phyloP scores from a whole-genome alignment of 2,888 invertebrate genomes.

The Epinotia bilunana region DNA sequence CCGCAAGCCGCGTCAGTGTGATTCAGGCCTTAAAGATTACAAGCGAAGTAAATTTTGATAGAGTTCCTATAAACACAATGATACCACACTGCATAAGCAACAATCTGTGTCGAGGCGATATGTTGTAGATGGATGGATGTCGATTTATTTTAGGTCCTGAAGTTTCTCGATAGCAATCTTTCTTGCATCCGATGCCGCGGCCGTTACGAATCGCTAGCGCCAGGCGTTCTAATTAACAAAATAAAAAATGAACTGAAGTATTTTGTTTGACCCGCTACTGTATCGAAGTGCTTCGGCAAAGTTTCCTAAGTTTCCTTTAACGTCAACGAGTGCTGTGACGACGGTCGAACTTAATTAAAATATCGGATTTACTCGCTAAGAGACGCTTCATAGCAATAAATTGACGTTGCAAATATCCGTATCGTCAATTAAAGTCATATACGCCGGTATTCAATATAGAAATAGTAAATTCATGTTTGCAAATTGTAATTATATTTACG shows the following conservation, averaged over 20 bases:
- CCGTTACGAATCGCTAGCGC: neutral
- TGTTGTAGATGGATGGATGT: neutral
- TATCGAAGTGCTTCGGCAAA: slow-evolving; percentile 43
- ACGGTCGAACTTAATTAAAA: slow-evolving; percentile 62
- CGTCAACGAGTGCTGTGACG: slow-evolving; percentile 47
- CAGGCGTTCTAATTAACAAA: slow-evolving; percentile 20
- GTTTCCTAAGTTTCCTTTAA: slow-evolving; percentile 49
- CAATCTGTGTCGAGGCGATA: too few relatives aligned
- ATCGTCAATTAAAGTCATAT: slow-evolving; percentile 7
- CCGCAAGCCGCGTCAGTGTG: too few relatives aligned
- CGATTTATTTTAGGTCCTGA: slow-evolving; percentile 22
- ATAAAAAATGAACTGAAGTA: slow-evolving; percentile 16
- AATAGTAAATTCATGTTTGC: too few relatives aligned
- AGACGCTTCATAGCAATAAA: slow-evolving; percentile 27
- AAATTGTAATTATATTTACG: too few relatives aligned
- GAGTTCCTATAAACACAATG: too few relatives aligned
- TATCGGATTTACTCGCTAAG: slow-evolving; percentile 51
- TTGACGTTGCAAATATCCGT: neutral
- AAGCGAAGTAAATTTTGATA: too few relatives aligned
- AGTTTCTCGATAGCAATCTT: slow-evolving; percentile 23
- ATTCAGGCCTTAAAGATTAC: too few relatives aligned
- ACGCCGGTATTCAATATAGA: slow-evolving; percentile 14
- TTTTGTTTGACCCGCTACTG: slow-evolving; percentile 15
- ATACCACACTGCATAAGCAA: too few relatives aligned
- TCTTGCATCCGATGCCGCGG: neutral